These are phyloP conservation scores for Megamerina dolium DNA, from an alignment of 2,888 invertebrate genomes.

Conservation along the genomic window DNA sequence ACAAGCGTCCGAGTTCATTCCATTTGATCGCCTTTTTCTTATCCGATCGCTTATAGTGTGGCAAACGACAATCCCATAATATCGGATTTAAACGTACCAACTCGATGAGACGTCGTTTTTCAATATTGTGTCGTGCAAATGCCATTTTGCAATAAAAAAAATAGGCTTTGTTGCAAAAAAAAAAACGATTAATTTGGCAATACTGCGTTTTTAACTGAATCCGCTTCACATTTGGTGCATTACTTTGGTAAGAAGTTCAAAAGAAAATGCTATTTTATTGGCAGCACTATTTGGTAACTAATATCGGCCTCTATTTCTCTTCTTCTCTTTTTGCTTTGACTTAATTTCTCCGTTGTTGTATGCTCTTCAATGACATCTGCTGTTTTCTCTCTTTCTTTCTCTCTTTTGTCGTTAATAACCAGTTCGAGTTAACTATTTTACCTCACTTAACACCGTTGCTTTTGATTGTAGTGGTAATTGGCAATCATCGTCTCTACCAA, in stretches of 20 bases:
- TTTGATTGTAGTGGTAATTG: slow-evolving; percentile 15
- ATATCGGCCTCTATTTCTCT: too few species aligned
- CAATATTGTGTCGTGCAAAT: slow-evolving; percentile 46
- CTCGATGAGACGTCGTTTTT: slow-evolving; percentile 46
- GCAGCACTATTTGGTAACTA: slow-evolving; percentile 14
- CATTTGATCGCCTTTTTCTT: slow-evolving; percentile 46
- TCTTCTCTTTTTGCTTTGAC: too few species aligned
- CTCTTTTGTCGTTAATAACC: too few species aligned
- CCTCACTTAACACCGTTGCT: too few species aligned
- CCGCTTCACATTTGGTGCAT: slow-evolving; percentile 8
- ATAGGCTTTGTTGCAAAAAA: too few species aligned
- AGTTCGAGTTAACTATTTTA: too few species aligned
- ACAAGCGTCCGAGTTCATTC: slow-evolving; percentile 43
- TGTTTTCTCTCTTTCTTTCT: too few species aligned
- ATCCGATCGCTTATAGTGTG: slow-evolving; percentile 45
- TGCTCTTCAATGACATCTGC: too few species aligned
- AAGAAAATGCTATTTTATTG: slow-evolving; percentile 9
- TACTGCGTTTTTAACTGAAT: background rate
- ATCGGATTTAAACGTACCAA: slow-evolving; percentile 45
- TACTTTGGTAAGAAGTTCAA: background rate
- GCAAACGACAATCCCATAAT: slow-evolving; percentile 45
- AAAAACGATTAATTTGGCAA: too few species aligned
- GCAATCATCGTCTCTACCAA: slow-evolving; percentile 22
- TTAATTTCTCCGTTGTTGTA: too few species aligned
- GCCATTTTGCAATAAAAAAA: too few species aligned